Base-by-base conservation (phyloP, 2,888 invertebrate genomes). In the Crepidodera aurea region DNA sequence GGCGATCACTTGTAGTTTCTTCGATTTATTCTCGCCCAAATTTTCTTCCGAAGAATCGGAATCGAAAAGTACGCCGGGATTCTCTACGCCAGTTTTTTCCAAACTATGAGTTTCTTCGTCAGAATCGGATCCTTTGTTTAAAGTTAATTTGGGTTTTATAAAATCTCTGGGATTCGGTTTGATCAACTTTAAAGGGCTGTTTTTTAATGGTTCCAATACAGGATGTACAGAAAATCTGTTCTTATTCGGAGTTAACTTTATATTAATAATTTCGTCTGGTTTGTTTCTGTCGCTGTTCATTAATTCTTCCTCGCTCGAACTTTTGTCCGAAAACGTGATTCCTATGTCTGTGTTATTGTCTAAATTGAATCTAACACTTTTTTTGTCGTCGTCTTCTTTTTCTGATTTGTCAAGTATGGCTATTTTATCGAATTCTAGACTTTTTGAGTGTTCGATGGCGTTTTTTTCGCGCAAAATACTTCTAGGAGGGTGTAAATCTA, bases 321-420 rank as follows among this genome's bases (percentile, higher is more conserved):
- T 78, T 67, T 78, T 79, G 62, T 80, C 80, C 1, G 79, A 78
- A 55, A 79, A 75, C 12, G 77, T 77, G 55, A 83, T 81, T 15
- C 80, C 82, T 3, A 82, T 78, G 62, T 82, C 82, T 7, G 81
- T 77, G 15, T 82, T 82, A 56, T 80, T 81, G 54, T 84, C 83
- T 57, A 88, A 77, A 77, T 87, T 87, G 69, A 88, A 89, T 6
- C 88, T 83, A 0, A 93, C 92, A 75, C 90, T 91, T 76, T 92
- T 92, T 62, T 87, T 87, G 60, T 92, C 89, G 29, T 90, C 92
- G 63, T 92, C 92, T 62, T 85, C 84, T 69, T 84, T 76, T 37
- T 77, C 77, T 81, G 37, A 83, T 72, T 44, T 73, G 50, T 71
- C 75, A 15, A 67, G 44, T 2, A 71, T 66, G 1, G 69, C 64